phyloP scores from a whole-genome alignment of 2,888 invertebrate genomes.

The Enoplolaimus lenunculus region DNA sequence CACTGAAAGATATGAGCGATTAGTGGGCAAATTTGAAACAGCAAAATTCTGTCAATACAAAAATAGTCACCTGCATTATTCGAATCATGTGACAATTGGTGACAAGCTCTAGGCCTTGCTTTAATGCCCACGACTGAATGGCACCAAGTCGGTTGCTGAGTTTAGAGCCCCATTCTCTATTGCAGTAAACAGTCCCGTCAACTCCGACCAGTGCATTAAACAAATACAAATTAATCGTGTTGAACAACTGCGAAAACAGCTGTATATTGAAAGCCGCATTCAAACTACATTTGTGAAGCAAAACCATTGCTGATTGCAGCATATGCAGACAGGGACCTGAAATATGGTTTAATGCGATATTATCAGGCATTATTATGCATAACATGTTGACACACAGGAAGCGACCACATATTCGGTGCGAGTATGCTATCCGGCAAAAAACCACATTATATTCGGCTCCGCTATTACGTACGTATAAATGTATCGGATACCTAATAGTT shows the following conservation, averaged over 20 bases:
- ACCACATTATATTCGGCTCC: too few species aligned
- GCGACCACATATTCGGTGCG: too few species aligned
- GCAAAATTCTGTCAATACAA: too few species aligned
- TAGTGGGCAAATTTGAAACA: too few species aligned
- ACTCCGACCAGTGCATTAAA: constrained; percentile 56
- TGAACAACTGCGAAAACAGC: constrained; percentile 90
- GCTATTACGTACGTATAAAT: too few species aligned
- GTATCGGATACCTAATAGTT: too few species aligned
- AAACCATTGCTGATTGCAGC: constrained; percentile 60
- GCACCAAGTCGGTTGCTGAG: constrained; percentile 67
- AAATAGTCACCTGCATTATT: constrained; percentile 52
- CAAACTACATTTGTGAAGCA: constrained; percentile 76
- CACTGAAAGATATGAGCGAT: too few species aligned
- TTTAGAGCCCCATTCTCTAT: constrained; percentile 68
- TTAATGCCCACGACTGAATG: constrained; percentile 85
- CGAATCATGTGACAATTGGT: constrained; percentile 96
- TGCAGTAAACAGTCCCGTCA: constrained; percentile 29
- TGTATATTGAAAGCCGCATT: constrained; percentile 97
- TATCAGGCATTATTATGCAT: too few species aligned
- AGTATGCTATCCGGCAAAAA: too few species aligned
- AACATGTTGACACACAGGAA: too few species aligned
- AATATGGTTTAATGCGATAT: too few species aligned
- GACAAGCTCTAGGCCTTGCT: constrained; percentile 88
- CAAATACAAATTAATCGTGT: constrained; percentile 82
- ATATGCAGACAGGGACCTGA: constrained; percentile 31